These are phyloP conservation scores for Fragum whitleyi DNA, from an alignment of 2,888 invertebrate genomes.

Conservation along the genomic window DNA sequence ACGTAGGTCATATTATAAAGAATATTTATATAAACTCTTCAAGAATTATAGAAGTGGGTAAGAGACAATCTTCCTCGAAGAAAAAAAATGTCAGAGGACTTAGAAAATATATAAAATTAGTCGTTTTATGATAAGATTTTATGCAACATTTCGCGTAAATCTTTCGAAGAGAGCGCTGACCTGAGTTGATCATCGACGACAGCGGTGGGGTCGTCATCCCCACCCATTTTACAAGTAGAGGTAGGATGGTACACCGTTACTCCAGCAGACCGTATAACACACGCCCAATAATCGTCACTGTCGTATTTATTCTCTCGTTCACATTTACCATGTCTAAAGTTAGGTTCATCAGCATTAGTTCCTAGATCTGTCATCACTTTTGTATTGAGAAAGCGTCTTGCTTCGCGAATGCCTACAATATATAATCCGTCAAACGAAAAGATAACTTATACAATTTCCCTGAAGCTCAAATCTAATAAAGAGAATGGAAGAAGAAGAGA, in stretches of 20 bases:
- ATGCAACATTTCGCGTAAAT: too few species aligned
- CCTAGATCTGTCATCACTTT: background rate
- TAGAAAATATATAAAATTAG: too few species aligned
- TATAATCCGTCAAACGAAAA: background rate
- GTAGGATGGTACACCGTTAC: constrained; percentile 8
- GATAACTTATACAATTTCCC: background rate
- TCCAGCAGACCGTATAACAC: background rate
- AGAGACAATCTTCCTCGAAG: too few species aligned
- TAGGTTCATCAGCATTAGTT: background rate
- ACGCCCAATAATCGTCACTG: constrained; percentile 6
- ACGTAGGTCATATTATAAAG: too few species aligned
- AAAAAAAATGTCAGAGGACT: too few species aligned
- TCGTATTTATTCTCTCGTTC: background rate
- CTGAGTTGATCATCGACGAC: background rate
- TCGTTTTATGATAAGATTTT: too few species aligned
- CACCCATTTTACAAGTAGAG: background rate
- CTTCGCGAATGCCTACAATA: background rate
- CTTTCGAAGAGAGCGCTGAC: too few species aligned
- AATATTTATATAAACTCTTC: too few species aligned
- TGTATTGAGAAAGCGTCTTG: background rate
- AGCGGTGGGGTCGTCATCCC: background rate
- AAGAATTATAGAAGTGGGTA: too few species aligned
- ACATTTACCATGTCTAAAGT: constrained; percentile 4
- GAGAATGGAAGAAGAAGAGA: background rate
- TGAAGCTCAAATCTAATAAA: background rate